These are phyloP conservation scores for Stictonetta naevosa DNA, from an alignment of 2,113 vertebrate genomes.

Conservation along the genomic window DNA sequence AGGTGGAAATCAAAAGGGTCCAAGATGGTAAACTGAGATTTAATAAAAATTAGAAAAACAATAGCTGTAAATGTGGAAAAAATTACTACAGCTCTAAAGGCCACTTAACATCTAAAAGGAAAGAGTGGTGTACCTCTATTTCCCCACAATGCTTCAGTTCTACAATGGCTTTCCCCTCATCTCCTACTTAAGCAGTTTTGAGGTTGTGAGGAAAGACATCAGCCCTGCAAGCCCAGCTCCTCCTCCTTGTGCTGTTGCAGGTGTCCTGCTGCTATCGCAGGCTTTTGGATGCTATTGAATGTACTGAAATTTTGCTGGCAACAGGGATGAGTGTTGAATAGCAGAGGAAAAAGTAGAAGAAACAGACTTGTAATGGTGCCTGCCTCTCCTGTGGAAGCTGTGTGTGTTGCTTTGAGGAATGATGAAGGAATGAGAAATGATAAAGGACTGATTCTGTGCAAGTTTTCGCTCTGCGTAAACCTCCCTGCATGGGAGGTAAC, in stretches of 20 bases:
- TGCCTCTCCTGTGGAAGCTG: background rate
- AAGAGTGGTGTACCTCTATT: background rate
- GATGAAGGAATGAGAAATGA: background rate
- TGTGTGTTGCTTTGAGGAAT: background rate
- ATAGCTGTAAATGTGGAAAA: background rate
- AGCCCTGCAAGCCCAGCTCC: background rate
- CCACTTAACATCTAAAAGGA: background rate
- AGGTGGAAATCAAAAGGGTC: background rate
- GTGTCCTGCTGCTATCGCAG: background rate
- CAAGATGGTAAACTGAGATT: background rate
- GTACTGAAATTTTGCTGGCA: background rate
- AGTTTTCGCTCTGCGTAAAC: background rate
- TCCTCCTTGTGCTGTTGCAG: background rate
- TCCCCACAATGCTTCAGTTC: background rate
- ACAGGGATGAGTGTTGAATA: background rate
- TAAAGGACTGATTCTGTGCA: background rate
- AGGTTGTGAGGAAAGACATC: background rate
- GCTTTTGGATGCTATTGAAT: background rate
- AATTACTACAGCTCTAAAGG: background rate
- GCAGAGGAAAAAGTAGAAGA: background rate
- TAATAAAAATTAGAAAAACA: conserved; percentile 16
- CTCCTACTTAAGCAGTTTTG: background rate
- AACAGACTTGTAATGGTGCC: background rate
- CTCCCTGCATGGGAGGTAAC: background rate
- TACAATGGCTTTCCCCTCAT: background rate